phyloP scores from a whole-genome alignment of 2,797 vertebrate species.

The Margarornis squamiger region DNA sequence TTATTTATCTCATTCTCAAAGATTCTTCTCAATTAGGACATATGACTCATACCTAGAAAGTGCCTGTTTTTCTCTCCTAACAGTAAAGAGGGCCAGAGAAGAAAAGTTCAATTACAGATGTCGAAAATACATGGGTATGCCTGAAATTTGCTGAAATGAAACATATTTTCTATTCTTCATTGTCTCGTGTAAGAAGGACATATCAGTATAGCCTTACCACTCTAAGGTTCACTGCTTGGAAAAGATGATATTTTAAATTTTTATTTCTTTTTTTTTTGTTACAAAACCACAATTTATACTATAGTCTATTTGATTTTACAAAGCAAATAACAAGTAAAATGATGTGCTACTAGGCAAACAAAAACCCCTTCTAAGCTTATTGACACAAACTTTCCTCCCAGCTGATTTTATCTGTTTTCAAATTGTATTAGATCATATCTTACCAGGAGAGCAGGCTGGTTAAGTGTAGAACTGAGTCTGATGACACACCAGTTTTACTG shows the following conservation, averaged over 20 bases:
- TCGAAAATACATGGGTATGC: not conserved
- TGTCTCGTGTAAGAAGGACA: not conserved
- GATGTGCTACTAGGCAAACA: not conserved
- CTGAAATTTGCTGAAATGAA: not conserved
- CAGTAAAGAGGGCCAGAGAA: not conserved
- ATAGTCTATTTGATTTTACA: not conserved
- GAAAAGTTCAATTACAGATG: not conserved
- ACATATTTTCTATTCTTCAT: not conserved
- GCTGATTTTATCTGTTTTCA: not conserved
- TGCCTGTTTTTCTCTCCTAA: not conserved
- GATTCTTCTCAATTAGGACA: not conserved
- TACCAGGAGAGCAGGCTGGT: not conserved
- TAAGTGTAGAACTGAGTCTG: not conserved
- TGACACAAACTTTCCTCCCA: conserved; percentile 11
- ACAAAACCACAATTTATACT: not conserved
- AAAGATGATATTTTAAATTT: not conserved
- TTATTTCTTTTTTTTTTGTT: not conserved
- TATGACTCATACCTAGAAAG: not conserved
- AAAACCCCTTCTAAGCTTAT: not conserved
- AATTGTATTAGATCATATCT: not conserved
- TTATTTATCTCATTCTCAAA: not conserved
- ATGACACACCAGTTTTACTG: not conserved
- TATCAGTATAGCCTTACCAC: not conserved
- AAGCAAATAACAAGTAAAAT: not conserved
- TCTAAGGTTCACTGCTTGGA: not conserved